phyloP scores from a whole-genome alignment of 2,113 vertebrate genomes.

The Microcebus tavaratra region DNA sequence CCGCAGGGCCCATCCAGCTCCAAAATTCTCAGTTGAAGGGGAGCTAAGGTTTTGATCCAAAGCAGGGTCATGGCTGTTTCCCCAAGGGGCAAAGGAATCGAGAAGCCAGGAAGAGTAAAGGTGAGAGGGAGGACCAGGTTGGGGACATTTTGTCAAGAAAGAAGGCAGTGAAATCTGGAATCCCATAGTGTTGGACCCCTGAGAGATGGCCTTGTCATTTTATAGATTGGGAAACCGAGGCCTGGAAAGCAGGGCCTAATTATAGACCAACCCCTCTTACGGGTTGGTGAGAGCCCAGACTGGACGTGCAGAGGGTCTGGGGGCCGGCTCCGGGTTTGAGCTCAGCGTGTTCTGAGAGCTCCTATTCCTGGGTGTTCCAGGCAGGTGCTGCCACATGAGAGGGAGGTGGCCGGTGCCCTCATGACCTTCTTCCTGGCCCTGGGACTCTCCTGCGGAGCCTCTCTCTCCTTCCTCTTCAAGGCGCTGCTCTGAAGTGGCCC shows the following conservation, averaged over 20 bases:
- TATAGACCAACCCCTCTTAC: not conserved
- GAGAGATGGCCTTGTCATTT: not conserved
- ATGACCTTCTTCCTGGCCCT: conserved; percentile 94
- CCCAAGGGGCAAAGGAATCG: not conserved
- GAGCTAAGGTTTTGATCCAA: not conserved
- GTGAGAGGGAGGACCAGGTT: not conserved
- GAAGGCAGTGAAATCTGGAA: not conserved
- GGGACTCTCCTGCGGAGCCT: conserved; percentile 89
- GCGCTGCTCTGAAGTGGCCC: conserved; percentile 80
- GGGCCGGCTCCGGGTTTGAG: not conserved
- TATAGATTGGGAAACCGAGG: not conserved
- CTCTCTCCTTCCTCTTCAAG: conserved; percentile 88
- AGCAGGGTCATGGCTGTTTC: not conserved
- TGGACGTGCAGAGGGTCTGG: not conserved
- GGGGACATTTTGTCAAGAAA: not conserved
- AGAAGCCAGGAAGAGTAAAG: not conserved
- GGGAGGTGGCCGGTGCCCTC: conserved; percentile 90
- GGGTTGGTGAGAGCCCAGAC: not conserved
- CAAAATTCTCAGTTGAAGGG: not conserved
- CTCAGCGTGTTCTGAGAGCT: not conserved
- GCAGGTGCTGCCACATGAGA: conserved; percentile 88
- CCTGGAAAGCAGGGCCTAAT: not conserved
- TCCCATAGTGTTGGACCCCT: not conserved
- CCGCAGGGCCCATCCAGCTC: not conserved
- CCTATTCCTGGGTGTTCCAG: conserved; percentile 70